A percentile compares a stretch with the other conserved stretches of the same genome.
These are phyloP conservation scores for Eulithis testata DNA, from an alignment of 2,888 invertebrate genomes.

Conservation along the genomic window DNA sequence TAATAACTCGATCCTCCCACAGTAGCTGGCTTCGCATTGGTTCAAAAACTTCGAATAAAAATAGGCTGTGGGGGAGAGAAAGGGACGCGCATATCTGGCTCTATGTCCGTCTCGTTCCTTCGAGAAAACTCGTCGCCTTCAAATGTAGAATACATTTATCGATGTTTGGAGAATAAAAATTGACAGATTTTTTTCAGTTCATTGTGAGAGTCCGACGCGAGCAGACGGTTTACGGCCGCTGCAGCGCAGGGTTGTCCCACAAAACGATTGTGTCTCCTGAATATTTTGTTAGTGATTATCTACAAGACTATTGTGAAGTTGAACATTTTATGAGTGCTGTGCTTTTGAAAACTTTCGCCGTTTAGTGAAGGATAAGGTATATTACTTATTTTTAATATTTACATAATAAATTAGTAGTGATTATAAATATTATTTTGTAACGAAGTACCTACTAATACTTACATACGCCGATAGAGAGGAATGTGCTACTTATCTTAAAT, in stretches of 20 bases:
- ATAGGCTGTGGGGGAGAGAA: slow-evolving; percentile 79
- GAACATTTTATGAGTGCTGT: slow-evolving; percentile 53
- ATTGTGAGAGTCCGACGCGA: slow-evolving; percentile 66
- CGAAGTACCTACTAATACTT: too few species aligned
- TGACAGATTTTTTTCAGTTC: slow-evolving; percentile 85
- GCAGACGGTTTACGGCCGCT: slow-evolving; percentile 56
- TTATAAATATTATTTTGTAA: neutral
- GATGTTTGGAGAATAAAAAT: slow-evolving; percentile 84
- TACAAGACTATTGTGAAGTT: slow-evolving; percentile 54
- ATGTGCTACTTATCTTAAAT: too few species aligned
- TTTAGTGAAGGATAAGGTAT: slow-evolving; percentile 49
- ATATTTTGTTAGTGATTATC: slow-evolving; percentile 43
- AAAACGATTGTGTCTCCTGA: slow-evolving; percentile 51
- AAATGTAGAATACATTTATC: slow-evolving; percentile 82
- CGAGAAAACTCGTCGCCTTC: slow-evolving; percentile 77
- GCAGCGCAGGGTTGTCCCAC: slow-evolving; percentile 67
- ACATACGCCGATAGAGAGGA: too few species aligned
- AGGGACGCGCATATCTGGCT: slow-evolving; percentile 62
- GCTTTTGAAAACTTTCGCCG: slow-evolving; percentile 48
- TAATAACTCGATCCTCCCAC: slow-evolving; percentile 80
- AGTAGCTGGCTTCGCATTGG: slow-evolving; percentile 76
- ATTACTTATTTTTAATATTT: slow-evolving; percentile 20
- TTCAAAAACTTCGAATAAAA: slow-evolving; percentile 70
- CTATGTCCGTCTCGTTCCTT: slow-evolving; percentile 54
- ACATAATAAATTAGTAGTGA: neutral